These are phyloP conservation scores for Cassiopea xamachana DNA, from an alignment of 30 jellyfish, hydroid and myxozoan species.

Conservation along the genomic window DNA sequence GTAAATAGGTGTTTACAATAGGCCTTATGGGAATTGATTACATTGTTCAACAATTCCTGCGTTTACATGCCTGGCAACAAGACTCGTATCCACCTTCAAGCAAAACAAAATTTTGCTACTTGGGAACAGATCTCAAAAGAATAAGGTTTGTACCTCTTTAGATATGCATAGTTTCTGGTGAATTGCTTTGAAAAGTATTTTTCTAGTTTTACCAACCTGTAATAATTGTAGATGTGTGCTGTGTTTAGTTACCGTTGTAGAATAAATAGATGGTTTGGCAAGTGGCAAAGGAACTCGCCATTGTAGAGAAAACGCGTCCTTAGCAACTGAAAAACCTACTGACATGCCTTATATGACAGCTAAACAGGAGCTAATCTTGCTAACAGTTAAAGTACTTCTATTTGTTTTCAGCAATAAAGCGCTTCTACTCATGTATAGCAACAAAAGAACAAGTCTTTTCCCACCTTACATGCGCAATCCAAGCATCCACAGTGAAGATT, in stretches of 20 bases:
- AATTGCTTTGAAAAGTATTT: neutral
- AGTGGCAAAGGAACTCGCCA: neutral
- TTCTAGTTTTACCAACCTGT: no score
- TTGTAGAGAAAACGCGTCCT: no score
- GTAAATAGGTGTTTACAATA: neutral
- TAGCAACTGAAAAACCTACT: no score
- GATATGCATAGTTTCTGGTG: neutral
- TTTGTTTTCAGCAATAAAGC: neutral
- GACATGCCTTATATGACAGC: no score
- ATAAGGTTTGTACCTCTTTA: neutral
- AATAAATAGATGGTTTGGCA: neutral
- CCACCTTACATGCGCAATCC: conserved; percentile 8
- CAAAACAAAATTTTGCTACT: no score
- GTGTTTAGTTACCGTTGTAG: no score
- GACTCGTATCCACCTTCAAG: neutral
- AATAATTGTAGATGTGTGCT: no score
- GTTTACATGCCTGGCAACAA: neutral
- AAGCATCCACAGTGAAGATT: conserved; percentile 34
- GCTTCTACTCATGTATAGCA: neutral
- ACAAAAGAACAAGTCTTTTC: neutral
- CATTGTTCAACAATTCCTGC: neutral
- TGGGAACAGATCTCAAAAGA: no score
- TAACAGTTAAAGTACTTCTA: no score
- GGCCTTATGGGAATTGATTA: neutral
- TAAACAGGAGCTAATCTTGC: no score